phyloP scores from a whole-genome alignment of 1,140 invertebrate species.

The Drosophila erecta region DNA sequence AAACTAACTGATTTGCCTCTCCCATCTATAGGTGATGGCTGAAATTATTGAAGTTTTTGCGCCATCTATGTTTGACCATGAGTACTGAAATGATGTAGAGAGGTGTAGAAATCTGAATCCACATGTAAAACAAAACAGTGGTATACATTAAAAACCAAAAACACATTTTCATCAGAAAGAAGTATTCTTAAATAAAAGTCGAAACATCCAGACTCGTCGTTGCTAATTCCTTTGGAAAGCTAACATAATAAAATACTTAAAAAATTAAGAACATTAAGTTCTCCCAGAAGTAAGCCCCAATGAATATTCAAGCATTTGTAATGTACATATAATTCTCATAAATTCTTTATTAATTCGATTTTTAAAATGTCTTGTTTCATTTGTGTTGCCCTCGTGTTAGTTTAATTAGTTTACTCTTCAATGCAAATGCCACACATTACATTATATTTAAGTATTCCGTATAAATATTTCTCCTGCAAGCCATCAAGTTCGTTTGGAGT shows the following conservation, averaged over 20 bases:
- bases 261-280: too few relatives aligned
- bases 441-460: conserved; percentile 72
- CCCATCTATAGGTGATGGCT: not conserved
- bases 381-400: conserved; percentile 49
- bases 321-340: conserved; percentile 84
- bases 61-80: not conserved
- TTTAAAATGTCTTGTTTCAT: conserved; percentile 74
- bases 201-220: too few relatives aligned
- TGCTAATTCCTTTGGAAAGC: too few relatives aligned
- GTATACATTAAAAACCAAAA: too few relatives aligned
- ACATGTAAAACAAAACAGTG: not conserved
- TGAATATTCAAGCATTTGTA: conserved; percentile 15
- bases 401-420: conserved; percentile 78
- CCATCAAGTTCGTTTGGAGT: conserved; percentile 55
- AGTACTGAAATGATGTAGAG: not conserved
- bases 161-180: too few relatives aligned
- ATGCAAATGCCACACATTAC: conserved; percentile 67
- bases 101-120: not conserved
- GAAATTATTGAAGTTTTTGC: not conserved
- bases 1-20: not conserved
- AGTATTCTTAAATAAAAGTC: too few relatives aligned
- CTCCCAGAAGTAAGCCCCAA: not conserved
- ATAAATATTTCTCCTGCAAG: conserved; percentile 50
- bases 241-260: too few relatives aligned
- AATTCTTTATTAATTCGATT: conserved; percentile 83